Percentiles rank a stretch among this genome's conserved stretches.
phyloP scores from a whole-genome alignment of 37 sponge, comb jelly and placozoan genomes.

The Chondrosia reniformis region DNA sequence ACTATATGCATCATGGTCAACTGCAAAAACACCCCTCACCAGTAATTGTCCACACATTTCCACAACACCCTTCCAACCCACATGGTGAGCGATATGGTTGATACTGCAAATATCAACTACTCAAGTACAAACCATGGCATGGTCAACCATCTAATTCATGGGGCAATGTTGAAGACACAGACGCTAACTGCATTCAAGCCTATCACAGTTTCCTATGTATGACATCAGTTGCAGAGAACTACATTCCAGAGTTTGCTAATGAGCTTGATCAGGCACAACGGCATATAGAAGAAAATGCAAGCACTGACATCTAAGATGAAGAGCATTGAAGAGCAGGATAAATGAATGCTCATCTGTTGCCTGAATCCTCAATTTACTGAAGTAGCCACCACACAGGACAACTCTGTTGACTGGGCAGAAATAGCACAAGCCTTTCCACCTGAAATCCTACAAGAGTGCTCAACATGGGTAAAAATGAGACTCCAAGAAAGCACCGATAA shows the following conservation, averaged over 20 bases:
- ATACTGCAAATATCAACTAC: neutral
- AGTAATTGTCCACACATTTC: neutral
- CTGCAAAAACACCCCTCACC: neutral
- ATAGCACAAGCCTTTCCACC: neutral
- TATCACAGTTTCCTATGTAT: neutral
- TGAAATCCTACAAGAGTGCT: neutral
- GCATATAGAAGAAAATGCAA: neutral
- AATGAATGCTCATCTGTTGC: conserved; percentile 24
- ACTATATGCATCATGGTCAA: neutral
- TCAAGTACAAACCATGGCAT: neutral
- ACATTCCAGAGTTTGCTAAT: too few relatives aligned
- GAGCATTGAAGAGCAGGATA: neutral
- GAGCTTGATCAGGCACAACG: conserved; percentile 1
- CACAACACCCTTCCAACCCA: neutral
- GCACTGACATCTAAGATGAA: neutral
- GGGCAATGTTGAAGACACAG: neutral
- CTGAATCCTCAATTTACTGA: neutral
- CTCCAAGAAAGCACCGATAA: neutral
- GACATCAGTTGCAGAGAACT: neutral
- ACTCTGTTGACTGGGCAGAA: conserved; percentile 5
- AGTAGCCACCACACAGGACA: neutral
- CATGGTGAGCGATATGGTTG: neutral
- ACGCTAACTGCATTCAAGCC: too few relatives aligned
- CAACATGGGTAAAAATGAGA: neutral
- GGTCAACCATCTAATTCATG: neutral